A percentile compares a stretch with the other conserved stretches of the same genome.
Evolutionary conservation across 1,140 invertebrate species (phyloP).

Genomic region (Nephila pilipes): DNA sequence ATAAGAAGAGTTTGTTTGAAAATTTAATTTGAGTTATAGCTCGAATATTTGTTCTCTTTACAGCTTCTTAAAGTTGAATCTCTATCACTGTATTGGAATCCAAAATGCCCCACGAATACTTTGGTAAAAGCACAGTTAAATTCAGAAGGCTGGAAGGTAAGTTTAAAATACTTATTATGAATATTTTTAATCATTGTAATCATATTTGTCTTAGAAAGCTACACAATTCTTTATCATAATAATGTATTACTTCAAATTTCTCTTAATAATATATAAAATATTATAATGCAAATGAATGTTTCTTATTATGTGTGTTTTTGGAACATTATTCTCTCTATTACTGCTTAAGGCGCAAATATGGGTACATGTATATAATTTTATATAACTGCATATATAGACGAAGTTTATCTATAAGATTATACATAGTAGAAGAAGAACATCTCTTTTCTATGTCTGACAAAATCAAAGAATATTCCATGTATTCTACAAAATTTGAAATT

Average conservation of each 20-base stretch:
- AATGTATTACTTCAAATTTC: not conserved
- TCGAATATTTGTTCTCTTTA: slow-evolving; percentile 54
- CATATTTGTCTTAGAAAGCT: not conserved
- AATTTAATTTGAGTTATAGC: no score
- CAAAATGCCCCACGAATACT: slow-evolving; percentile 81
- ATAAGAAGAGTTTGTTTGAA: no score
- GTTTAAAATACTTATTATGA: not conserved
- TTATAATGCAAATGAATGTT: not conserved
- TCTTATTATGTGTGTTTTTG: no score
- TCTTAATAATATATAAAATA: not conserved
- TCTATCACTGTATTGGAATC: slow-evolving; percentile 89
- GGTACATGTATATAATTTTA: no score
- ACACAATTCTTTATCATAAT: not conserved
- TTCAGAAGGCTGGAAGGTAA: slow-evolving; percentile 81
- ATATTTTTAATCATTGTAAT: not conserved
- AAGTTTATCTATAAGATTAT: no score
- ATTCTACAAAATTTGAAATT: no score
- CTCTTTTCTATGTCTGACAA: no score
- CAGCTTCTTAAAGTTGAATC: slow-evolving; percentile 88
- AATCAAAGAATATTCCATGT: no score
- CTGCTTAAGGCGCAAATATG: no score
- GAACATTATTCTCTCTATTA: no score
- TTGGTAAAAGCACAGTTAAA: slow-evolving; percentile 80
- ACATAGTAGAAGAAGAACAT: no score
- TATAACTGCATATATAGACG: no score